Conservation (phyloP, 1,140 invertebrate genomes). For the Drosophila navojoa region DNA sequence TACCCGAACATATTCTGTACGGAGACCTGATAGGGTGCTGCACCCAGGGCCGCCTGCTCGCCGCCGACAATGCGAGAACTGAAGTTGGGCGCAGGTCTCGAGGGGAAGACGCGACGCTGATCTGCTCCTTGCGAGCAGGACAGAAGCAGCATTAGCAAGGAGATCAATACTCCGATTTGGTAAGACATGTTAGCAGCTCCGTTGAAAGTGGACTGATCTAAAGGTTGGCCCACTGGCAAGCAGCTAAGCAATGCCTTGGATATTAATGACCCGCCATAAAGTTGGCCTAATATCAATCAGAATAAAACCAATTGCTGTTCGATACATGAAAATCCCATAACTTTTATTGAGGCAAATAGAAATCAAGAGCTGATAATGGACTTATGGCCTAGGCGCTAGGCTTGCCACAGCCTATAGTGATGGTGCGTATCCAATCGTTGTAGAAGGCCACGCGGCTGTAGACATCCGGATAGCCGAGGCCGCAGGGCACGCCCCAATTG, state of each 20-base stretch:
- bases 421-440: constrained; percentile 78
- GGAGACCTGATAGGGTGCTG: constrained; percentile 84
- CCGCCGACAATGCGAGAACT: constrained; percentile 83
- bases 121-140: constrained; percentile 31
- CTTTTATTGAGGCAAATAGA: constrained; percentile 50
- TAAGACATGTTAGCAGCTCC: constrained; percentile 55
- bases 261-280: constrained; percentile 64
- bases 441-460: constrained; percentile 83
- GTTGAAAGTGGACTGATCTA: constrained; percentile 58
- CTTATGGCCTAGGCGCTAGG: constrained; percentile 29
- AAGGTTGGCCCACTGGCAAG: constrained; percentile 3
- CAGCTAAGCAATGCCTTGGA: constrained; percentile 43
- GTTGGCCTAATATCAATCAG: constrained; percentile 47
- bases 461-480: constrained; percentile 85
- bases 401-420: constrained; percentile 57
- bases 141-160: constrained; percentile 28
- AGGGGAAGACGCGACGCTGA: constrained; percentile 14
- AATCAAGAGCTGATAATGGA: constrained; percentile 33
- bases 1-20: constrained; percentile 63
- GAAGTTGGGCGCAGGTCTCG: neutral
- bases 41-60: constrained; percentile 65
- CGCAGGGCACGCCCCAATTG: constrained; percentile 86
- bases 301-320: constrained; percentile 43
- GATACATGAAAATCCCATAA: constrained; percentile 56
- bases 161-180: constrained; percentile 32